Evolutionary conservation across 2,888 invertebrate species (phyloP).

Genomic region (Tipula unca): DNA sequence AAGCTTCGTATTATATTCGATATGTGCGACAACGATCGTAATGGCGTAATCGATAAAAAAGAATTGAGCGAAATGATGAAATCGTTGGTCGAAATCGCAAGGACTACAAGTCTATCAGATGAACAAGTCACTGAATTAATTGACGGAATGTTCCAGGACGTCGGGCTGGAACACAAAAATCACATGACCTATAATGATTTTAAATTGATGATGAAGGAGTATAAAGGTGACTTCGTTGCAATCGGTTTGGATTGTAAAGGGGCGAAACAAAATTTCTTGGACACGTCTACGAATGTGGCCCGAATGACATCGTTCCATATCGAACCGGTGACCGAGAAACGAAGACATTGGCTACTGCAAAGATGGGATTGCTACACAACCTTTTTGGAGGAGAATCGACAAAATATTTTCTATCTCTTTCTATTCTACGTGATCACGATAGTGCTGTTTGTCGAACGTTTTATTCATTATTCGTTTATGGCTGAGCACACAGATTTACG

Average conservation of each 20-base stretch:
- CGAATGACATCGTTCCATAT: constrained; percentile 92
- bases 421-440: constrained; percentile 92
- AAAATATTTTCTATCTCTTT: constrained; percentile 91
- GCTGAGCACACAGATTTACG: constrained; percentile 90
- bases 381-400: constrained; percentile 89
- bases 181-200: constrained; percentile 86
- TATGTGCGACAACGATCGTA: constrained; percentile 94
- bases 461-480: constrained; percentile 94
- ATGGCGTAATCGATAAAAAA: constrained; percentile 87
- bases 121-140: constrained; percentile 87
- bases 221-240: constrained; percentile 90
- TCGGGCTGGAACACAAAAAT: constrained; percentile 82
- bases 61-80: constrained; percentile 90
- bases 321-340: constrained; percentile 66
- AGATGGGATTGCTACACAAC: constrained; percentile 85
- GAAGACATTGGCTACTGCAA: constrained; percentile 59
- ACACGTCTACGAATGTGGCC: constrained; percentile 89
- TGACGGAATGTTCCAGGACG: constrained; percentile 90
- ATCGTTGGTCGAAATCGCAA: constrained; percentile 85
- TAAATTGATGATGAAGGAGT: constrained; percentile 93
- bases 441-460: constrained; percentile 87
- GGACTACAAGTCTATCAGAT: constrained; percentile 82
- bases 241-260: constrained; percentile 92
- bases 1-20: constrained; percentile 91
- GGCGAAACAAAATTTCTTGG: constrained; percentile 89